Conservation (phyloP, 1,140 invertebrate species). For the Drosophila repletoides region DNA sequence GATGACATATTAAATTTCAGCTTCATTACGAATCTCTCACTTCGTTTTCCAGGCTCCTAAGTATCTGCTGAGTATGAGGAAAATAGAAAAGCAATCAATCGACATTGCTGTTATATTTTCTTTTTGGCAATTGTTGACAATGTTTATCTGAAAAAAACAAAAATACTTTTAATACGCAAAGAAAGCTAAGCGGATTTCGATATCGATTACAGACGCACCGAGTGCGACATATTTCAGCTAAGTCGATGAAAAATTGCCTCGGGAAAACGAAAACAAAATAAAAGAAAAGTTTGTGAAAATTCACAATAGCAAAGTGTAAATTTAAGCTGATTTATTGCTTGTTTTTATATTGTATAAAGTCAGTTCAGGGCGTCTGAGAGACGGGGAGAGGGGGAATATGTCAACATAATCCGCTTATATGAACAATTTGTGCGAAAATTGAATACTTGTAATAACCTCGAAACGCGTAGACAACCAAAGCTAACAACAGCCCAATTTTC, state of each 20-base stretch:
- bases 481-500: conserved; percentile 21
- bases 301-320: conserved; percentile 31
- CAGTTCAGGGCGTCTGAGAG: background rate
- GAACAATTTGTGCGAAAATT: conserved; percentile 38
- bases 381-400: background rate
- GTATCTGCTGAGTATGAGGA: background rate
- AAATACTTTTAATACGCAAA: conserved; percentile 5
- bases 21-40: conserved; percentile 20
- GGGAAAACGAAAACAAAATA: conserved; percentile 2
- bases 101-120: background rate
- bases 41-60: background rate
- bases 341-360: conserved; percentile 12
- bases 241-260: background rate
- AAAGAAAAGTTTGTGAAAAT: background rate
- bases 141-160: background rate
- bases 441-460: conserved; percentile 46
- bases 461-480: background rate
- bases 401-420: conserved; percentile 42
- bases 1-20: conserved; percentile 23
- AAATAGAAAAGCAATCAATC: background rate
- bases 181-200: conserved; percentile 40
- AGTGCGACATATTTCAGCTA: conserved; percentile 1
- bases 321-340: conserved; percentile 49
- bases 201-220: conserved; percentile 32
- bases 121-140: conserved; percentile 14